Base-by-base conservation (phyloP, 2,113 vertebrate genomes). In the Pomatorhinus ruficollis region DNA sequence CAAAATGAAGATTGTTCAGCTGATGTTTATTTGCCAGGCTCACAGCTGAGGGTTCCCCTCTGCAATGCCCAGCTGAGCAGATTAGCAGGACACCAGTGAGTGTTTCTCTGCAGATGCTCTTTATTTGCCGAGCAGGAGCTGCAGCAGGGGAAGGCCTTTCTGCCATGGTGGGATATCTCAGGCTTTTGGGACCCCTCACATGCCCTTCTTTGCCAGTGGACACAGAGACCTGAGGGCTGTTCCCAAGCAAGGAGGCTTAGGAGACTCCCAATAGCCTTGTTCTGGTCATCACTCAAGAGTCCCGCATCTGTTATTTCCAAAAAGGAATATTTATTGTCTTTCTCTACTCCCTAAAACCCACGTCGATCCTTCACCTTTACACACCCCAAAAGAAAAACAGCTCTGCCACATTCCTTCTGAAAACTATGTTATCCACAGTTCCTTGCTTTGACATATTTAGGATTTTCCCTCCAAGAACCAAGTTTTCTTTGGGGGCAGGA, bases 201-300 rank as follows among this genome's bases (percentile, higher is more conserved):
- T 12, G 7, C 11, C 31, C n/a, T 24, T 18, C 65, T 59, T 57
- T 27, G 18, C 17, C 64, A 69, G 22, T 1, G 15, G 71, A 85
- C 35, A 59, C 0, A 1, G 10, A 89, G 15, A 42, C 18, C 6
- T 0, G 0, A 12, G 21, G 15, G 9, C 10, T 75, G 8, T 4
- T 65, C n/a, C 56, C 37, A 17, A 71, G 7, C 1, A 3, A 61
- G 28, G 45, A 86, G 18, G 20, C 5, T 53, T 20, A 65, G 37
- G 37, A 60, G 4, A 4, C 15, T 72, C 54, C 49, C 40, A 71
- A 28, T 9, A 11, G 30, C 35, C 60, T 78, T 52, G 21, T 30
- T 83, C 33, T 54, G 27, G 15, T 39, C 9, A 7, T 37, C 53
- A 33, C 39, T 47, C 50, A 69, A 4, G 25, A 88, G 19, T 35